Evolutionary conservation across 1,140 invertebrate genomes (phyloP).

Genomic region (Cepaea nemoralis): DNA sequence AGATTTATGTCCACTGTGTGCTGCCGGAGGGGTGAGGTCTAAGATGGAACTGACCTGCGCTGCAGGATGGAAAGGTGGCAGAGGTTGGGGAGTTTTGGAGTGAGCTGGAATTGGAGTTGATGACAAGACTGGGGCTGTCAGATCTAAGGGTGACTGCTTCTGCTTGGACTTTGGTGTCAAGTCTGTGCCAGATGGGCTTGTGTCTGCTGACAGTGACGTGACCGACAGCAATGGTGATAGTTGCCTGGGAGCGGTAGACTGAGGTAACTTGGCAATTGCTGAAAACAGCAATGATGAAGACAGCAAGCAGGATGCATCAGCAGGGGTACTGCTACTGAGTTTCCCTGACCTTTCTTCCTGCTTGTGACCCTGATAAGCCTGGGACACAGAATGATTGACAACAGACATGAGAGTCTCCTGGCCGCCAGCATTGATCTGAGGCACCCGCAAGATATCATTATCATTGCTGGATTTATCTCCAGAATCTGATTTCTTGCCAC

Average conservation of each 20-base stretch:
- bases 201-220: neutral
- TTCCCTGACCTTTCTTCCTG: neutral
- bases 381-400: slow-evolving; percentile 22
- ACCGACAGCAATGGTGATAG: neutral
- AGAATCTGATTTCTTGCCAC: neutral
- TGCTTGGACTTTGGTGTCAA: neutral
- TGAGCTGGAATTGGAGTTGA: slow-evolving; percentile 32
- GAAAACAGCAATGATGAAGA: slow-evolving; percentile 33
- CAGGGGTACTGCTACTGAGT: neutral
- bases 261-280: slow-evolving; percentile 35
- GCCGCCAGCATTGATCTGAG: neutral
- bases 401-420: neutral
- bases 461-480: slow-evolving; percentile 3
- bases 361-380: slow-evolving; percentile 11
- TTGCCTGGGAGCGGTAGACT: neutral
- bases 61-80: slow-evolving; percentile 39
- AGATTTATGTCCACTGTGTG: slow-evolving; percentile 26
- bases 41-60: slow-evolving; percentile 13
- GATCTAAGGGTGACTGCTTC: neutral
- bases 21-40: slow-evolving; percentile 32
- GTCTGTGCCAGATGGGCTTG: neutral
- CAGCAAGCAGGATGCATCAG: neutral
- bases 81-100: slow-evolving; percentile 30
- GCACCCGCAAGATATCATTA: neutral
- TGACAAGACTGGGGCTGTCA: neutral